Evolutionary conservation across 2,113 vertebrate genomes (phyloP).

Genomic region (Deroptyus accipitrinus): DNA sequence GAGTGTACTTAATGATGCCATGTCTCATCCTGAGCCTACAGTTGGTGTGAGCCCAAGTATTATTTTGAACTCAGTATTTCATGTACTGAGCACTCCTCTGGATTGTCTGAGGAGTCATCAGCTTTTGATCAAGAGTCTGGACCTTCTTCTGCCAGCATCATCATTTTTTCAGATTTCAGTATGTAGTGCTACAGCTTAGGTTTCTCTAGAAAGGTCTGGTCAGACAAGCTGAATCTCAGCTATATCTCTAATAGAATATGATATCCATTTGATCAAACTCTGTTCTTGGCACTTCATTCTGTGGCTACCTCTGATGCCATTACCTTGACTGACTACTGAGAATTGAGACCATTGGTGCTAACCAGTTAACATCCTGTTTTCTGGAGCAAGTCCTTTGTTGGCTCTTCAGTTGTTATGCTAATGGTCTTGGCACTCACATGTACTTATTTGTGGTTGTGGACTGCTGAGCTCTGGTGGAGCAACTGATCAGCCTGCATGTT

Average conservation of each 20-base stretch:
- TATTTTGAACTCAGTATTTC: background rate
- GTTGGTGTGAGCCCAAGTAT: background rate
- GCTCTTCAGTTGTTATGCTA: background rate
- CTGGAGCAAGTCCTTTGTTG: background rate
- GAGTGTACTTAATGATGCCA: background rate
- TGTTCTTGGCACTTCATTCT: background rate
- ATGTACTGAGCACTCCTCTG: background rate
- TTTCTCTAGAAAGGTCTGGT: background rate
- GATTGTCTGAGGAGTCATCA: background rate
- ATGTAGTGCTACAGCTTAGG: background rate
- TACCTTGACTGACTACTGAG: background rate
- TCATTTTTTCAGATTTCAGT: background rate
- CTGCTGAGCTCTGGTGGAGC: background rate
- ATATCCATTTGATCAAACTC: background rate
- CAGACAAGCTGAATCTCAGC: background rate
- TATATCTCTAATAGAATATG: background rate
- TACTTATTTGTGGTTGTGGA: background rate
- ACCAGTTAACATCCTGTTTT: background rate
- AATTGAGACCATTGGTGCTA: background rate
- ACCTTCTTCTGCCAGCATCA: background rate
- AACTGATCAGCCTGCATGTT: background rate
- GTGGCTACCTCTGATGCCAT: background rate
- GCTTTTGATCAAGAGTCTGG: background rate
- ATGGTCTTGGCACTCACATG: background rate
- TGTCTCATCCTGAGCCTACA: background rate